These are phyloP conservation scores for Andricus quercusramuli DNA, from an alignment of 2,888 invertebrate species.

Conservation along the genomic window DNA sequence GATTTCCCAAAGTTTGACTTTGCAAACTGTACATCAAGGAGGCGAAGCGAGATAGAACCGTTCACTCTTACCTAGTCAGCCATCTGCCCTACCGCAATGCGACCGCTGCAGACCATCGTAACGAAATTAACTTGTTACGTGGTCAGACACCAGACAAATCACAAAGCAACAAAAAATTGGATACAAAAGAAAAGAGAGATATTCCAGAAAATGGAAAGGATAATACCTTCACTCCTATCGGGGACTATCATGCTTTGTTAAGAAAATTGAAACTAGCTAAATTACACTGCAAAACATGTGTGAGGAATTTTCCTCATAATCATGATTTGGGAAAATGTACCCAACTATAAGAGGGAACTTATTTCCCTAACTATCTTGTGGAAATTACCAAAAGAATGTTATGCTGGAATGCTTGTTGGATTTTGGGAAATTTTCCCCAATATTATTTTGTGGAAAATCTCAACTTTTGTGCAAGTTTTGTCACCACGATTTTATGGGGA, in stretches of 20 bases:
- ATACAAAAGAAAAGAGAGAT: too few species aligned
- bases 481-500: too few species aligned
- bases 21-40: slow-evolving; percentile 63
- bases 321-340: too few species aligned
- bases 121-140: slow-evolving; percentile 35
- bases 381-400: too few species aligned
- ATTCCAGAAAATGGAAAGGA: not conserved
- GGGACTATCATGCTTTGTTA: not conserved
- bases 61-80: slow-evolving; percentile 39
- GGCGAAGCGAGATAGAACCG: slow-evolving; percentile 43
- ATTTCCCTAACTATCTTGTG: too few species aligned
- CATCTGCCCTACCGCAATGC: slow-evolving; percentile 54
- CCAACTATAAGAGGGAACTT: too few species aligned
- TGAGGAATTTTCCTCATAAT: too few species aligned
- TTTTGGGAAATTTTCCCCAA: too few species aligned
- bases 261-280: not conserved
- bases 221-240: not conserved
- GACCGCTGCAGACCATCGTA: slow-evolving; percentile 50
- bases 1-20: slow-evolving; percentile 57
- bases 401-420: too few species aligned
- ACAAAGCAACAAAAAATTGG: not conserved
- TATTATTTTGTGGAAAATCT: too few species aligned
- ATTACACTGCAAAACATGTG: not conserved
- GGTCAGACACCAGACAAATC: not conserved
- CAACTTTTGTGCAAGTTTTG: too few species aligned